Base-by-base conservation (phyloP, 2,113 vertebrate genomes). In the Collichthys lucidus region DNA sequence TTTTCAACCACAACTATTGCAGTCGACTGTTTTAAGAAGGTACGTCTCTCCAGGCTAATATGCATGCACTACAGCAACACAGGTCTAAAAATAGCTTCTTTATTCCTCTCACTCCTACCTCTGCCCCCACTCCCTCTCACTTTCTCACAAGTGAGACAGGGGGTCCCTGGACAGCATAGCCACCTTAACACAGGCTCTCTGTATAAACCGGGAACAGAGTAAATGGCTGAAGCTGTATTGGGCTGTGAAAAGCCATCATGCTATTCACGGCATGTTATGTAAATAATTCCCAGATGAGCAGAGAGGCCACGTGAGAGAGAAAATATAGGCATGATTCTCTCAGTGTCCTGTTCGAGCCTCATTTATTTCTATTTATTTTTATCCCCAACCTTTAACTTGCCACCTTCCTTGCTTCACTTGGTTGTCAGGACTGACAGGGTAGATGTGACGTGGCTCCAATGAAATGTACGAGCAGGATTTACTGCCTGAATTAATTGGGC, bases 41-140 rank as follows among this genome's bases (percentile, higher is more conserved):
- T 53, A 55, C 57, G 73, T 29, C 42, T 76, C 82, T 87, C 64
- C 8, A 47, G 86, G 81, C 74, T 71, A 59, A 85, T 86, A 62
- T 70, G 86, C 70, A 84, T 70, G 87, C 84, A 71, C 87, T 87
- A 84, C 84, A 79, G 91, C 93, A 94, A 92, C 90, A 83, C 86
- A 11, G 55, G 42, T 80, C 92, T 94, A 95, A 94, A 94, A 94
- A 94, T 95, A 95, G 91, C 86, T 57, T 77, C 80, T 89, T 89
- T 86, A 83, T 90, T 89, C 77, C 91, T 86, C 77, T 81, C 68
- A 15, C 85, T 88, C 75, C 84, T 81, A 86, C 85, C 77, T 82
- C 88, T 90, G 65, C 86, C 35, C 81, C 83, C 66, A 40, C 89
- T 86, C 73, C 69, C 49, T 69, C 88, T 82, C 78, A 70, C 49